Evolutionary conservation across 2,797 vertebrate genomes (phyloP).

Genomic region (Pseudotriccus pelzelni): DNA sequence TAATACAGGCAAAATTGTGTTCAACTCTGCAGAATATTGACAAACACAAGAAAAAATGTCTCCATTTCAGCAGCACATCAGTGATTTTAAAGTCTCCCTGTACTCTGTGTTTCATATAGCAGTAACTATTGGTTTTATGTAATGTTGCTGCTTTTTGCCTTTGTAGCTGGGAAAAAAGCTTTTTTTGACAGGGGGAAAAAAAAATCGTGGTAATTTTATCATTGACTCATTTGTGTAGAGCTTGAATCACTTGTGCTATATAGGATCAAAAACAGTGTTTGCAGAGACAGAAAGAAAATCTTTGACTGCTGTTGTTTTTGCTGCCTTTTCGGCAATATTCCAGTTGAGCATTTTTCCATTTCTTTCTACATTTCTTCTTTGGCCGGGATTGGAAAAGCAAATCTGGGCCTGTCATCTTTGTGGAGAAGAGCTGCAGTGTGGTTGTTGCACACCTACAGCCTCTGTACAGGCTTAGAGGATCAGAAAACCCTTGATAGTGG

Average conservation of each 20-base stretch:
- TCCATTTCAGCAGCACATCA: neutral
- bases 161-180: conserved; percentile 1
- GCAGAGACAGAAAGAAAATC: neutral
- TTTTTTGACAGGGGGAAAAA: conserved; percentile 4
- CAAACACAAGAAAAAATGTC: neutral
- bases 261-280: conserved; percentile 1
- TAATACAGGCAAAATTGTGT: neutral
- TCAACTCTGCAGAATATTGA: neutral
- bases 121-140: neutral
- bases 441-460: neutral
- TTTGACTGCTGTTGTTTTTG: neutral
- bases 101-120: neutral
- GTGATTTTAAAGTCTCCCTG: neutral
- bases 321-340: neutral
- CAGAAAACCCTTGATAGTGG: neutral
- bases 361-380: neutral
- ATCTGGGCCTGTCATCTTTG: neutral
- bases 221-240: conserved; percentile 14
- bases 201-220: neutral
- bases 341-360: neutral
- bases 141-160: neutral
- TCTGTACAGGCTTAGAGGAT: neutral
- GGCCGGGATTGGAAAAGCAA: neutral
- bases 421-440: neutral
- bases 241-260: neutral